Evolutionary conservation across 2,797 vertebrate genomes (phyloP).

Genomic region (Neosilurus hyrtlii): DNA sequence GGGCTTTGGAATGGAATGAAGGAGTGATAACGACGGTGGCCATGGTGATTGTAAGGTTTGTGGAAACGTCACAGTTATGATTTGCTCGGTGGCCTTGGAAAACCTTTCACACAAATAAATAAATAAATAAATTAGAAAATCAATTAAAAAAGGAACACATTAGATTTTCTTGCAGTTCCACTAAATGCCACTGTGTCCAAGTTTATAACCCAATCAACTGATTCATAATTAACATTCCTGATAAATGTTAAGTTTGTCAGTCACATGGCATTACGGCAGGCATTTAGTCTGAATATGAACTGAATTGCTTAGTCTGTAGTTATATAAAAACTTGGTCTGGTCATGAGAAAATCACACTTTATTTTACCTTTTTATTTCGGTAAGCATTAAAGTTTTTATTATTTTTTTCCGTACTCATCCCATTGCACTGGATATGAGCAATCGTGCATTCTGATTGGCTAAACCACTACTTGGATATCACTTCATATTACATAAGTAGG

Average conservation of each 20-base stretch:
- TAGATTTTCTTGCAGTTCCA: background rate
- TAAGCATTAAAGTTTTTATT: no score
- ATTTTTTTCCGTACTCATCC: no score
- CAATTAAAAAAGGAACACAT: no score
- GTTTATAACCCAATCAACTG: background rate
- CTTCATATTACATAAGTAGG: no score
- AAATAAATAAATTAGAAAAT: no score
- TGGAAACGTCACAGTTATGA: background rate
- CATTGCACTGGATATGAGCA: no score
- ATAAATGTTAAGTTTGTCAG: background rate
- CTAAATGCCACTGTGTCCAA: background rate
- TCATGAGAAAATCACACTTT: background rate
- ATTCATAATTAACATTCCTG: background rate
- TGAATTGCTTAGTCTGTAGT: background rate
- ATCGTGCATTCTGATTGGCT: no score
- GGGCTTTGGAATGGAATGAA: constrained; percentile 14
- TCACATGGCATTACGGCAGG: background rate
- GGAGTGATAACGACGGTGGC: background rate
- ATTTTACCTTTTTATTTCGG: no score
- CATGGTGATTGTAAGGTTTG: background rate
- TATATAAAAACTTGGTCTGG: background rate
- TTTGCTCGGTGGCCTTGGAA: background rate
- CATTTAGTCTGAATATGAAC: background rate
- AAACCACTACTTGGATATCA: no score
- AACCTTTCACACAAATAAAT: background rate